Evolutionary conservation across 2,888 invertebrate species (phyloP), one percentile per base, ranked within the genome.

Genomic region (Cephalotes varians): DNA sequence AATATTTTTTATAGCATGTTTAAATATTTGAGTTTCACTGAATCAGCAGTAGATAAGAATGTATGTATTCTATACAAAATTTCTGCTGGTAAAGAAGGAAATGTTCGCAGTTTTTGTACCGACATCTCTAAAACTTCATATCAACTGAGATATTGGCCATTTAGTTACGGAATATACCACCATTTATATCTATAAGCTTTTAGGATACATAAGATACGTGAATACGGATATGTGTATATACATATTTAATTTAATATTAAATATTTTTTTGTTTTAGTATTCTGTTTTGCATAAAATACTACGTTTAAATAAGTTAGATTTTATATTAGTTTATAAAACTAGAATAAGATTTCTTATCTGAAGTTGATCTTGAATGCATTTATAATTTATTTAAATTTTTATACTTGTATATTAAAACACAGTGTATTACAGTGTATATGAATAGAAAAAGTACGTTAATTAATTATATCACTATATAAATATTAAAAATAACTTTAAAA

Each of bases 41-140:
- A 12, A 71, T 56, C 56, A 79, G 31, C 77, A 44, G 71, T 44
- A 56, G 77, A 18, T 79, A 56, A 71, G 7, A 44, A 12, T n/a
- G 0, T 25, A 10, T n/a, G 37, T 37, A 40, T 74, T 37, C 28
- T 7, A 6, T 10, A 58, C 18, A 34, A 40, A 15, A 44, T 79
- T 40, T 62, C 72, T 71, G 88, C 44, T 84, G 90, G 87, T 90
- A 90, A 82, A 77, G 90, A 62, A 77, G 82, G 44, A 82, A 60
- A 31, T 18, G 9, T 25, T 44, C 18, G 28, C 34, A 1, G 25
- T 40, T 40, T 44, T 34, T 44, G 4, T 74, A 67, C 54, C 73
- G 77, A 58, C 74, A 4, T 47, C 10, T 34, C n/a, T 12, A 12
- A 18, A 44, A 44, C 15, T 28, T 44, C 54, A 40, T 89, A 88